Base-by-base conservation (phyloP, 2,888 invertebrate genomes). In the Troides oblongomaculatus region DNA sequence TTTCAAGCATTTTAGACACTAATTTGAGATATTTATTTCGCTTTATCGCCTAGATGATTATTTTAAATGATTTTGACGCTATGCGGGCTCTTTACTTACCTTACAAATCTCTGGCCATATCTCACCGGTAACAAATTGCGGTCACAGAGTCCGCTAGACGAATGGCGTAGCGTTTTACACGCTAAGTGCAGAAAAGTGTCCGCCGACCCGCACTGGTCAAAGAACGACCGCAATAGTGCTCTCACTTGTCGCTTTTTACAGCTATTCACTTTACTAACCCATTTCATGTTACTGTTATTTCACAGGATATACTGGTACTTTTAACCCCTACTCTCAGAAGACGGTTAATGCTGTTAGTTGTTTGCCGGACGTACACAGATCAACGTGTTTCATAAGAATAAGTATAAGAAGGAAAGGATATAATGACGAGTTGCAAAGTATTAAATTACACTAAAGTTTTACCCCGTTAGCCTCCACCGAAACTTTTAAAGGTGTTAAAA, bases 111-210 rank as follows among this genome's bases (percentile, higher is more conserved):
- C 81, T 79, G 81, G 76, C 78, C 81, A 76, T 82, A 86, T 85
- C 85, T 82, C 82, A 79, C 80, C 75, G 77, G 74, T 80, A 78
- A 79, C 75, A 81, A 84, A 88, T 85, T 84, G 84, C 84, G 85
- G 85, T 85, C 85, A 83, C 85, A 84, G 83, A 82, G 68, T 79
- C 79, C 79, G 76, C 77, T 75, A 64, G 69, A 63, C 66, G 68
- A 69, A 74, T 36, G 76, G 78, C 73, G 75, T 78, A 78, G 30
- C 77, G 78, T 81, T 78, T 77, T 76, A 76, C 72, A 74, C 76
- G 79, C 79, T 86, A 88, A 89, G 88, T 89, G 88, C 85, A 84
- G 83, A 85, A 84, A 86, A 86, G 81, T 86, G 88, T 87, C 80
- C 74, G 72, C 77, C 75, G 81, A 46, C 23, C 56, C 43, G 39